Percentiles rank a stretch among this genome's conserved stretches.
phyloP scores from a whole-genome alignment of 2,113 vertebrate genomes.

The Egretta garzetta region DNA sequence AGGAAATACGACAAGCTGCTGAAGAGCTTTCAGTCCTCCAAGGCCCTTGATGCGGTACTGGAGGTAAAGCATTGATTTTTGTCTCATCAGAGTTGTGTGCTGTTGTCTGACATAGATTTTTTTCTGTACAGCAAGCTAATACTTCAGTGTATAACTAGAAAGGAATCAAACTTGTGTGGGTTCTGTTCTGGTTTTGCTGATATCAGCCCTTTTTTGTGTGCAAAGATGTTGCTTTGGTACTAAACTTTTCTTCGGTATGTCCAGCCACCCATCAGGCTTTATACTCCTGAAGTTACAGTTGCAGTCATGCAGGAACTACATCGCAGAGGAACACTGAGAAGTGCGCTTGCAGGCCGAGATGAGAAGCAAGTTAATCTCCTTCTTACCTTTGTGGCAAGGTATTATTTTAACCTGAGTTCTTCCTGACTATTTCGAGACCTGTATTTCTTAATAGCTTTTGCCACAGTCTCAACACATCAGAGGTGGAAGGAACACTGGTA shows the following conservation, averaged over 20 bases:
- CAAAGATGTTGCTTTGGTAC: background rate
- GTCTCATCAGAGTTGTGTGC: background rate
- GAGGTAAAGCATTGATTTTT: conserved; percentile 71
- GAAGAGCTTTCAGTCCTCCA: conserved; percentile 89
- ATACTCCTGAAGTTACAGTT: conserved; percentile 87
- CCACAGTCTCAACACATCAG: accelerated
- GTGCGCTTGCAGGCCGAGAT: conserved; percentile 92
- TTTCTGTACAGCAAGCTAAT: background rate
- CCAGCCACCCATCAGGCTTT: conserved; percentile 74
- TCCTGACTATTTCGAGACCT: background rate
- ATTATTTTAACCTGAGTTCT: conserved; percentile 8
- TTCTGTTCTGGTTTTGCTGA: background rate
- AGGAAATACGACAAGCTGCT: conserved; percentile 89
- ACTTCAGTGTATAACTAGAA: background rate
- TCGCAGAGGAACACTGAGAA: conserved; percentile 91
- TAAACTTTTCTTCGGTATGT: background rate
- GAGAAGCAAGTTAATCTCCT: conserved; percentile 84
- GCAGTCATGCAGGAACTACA: conserved; percentile 93
- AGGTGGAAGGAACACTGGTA: accelerated
- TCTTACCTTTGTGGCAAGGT: conserved; percentile 92
- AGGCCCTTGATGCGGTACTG: conserved; percentile 90
- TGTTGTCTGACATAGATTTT: background rate
- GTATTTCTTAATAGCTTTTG: background rate
- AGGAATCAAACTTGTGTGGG: background rate
- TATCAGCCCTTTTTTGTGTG: background rate